Percentiles rank a stretch among this genome's conserved stretches.
Evolutionary conservation across 2,888 invertebrate genomes (phyloP).

Genomic region (Agrotis clavis): DNA sequence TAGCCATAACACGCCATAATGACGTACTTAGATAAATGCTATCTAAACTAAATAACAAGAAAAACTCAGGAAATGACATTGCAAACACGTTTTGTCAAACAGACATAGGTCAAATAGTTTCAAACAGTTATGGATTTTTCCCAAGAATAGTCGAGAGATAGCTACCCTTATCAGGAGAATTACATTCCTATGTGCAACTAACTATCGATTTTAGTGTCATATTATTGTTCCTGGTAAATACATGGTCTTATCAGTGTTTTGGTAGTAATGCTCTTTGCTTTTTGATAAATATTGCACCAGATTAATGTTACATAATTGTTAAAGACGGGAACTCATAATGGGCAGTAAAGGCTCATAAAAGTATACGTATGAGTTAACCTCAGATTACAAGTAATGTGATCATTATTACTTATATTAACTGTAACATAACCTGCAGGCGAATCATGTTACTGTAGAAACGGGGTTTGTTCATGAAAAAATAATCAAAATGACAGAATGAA

Average conservation of each 20-base stretch:
- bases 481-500: no score
- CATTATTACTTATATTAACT: conserved; percentile 7
- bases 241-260: neutral
- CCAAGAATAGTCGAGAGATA: neutral
- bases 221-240: neutral
- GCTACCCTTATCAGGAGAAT: neutral
- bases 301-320: conserved; percentile 3
- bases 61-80: neutral
- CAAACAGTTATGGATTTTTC: neutral
- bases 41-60: neutral
- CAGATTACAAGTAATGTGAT: conserved; percentile 11
- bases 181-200: no score
- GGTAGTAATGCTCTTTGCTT: neutral
- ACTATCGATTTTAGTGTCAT: neutral
- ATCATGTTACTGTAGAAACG: no score
- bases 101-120: neutral
- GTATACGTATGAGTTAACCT: conserved; percentile 11
- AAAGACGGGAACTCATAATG: conserved; percentile 5
- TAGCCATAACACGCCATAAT: no score
- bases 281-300: conserved; percentile 10
- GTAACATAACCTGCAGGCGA: neutral
- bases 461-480: no score
- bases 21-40: neutral
- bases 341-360: neutral
- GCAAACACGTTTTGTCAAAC: neutral